A percentile compares a stretch with the other conserved stretches of the same genome.
Conservation (phyloP, 2,888 invertebrate species). For the Macrophya alboannulata region DNA sequence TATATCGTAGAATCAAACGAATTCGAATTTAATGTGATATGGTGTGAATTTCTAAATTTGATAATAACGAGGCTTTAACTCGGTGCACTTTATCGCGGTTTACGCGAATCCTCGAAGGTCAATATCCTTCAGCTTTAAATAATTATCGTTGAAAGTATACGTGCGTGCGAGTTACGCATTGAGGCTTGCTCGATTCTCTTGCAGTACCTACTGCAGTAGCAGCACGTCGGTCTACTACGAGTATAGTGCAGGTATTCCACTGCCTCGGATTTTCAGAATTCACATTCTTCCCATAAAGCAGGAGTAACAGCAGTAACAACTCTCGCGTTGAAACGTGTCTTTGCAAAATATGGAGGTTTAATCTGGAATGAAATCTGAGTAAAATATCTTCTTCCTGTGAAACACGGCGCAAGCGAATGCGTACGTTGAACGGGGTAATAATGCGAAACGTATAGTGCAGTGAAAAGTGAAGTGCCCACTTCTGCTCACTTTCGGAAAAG, state of each 20-base stretch:
- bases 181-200: not conserved
- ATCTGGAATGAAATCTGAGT: slow-evolving; percentile 48
- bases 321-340: slow-evolving; percentile 51
- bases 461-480: not conserved
- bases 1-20: not conserved
- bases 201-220: not conserved
- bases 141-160: slow-evolving; percentile 21
- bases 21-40: not conserved
- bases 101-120: slow-evolving; percentile 8
- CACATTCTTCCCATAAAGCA: slow-evolving; percentile 31
- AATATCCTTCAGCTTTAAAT: slow-evolving; percentile 22
- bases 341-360: slow-evolving; percentile 47
- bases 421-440: not conserved
- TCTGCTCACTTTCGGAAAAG: too few relatives aligned
- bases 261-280: not conserved
- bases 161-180: slow-evolving; percentile 30
- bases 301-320: not conserved
- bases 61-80: too few relatives aligned
- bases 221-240: too few relatives aligned
- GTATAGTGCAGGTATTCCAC: not conserved
- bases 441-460: slow-evolving; percentile 25
- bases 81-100: not conserved
- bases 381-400: slow-evolving; percentile 43
- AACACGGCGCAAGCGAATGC: not conserved
- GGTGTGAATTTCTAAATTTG: too few relatives aligned